These are phyloP conservation scores for Oophaga sylvatica DNA, from an alignment of 2,797 vertebrate species.

Conservation along the genomic window DNA sequence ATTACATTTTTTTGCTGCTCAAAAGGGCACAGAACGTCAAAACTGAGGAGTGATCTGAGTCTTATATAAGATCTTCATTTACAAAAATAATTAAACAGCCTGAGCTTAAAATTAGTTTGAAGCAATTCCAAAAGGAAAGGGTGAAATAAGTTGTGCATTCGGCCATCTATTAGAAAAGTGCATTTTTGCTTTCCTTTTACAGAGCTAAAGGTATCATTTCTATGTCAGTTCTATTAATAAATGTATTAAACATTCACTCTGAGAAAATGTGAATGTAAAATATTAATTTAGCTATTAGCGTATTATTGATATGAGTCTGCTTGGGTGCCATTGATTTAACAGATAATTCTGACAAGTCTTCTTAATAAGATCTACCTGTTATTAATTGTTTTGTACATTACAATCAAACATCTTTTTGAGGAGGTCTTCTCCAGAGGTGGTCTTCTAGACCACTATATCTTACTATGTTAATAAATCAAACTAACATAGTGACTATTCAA, in stretches of 20 bases:
- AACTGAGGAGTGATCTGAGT: too few species aligned
- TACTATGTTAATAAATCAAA: too few species aligned
- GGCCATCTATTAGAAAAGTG: slow-evolving; percentile 30
- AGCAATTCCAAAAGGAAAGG: slow-evolving; percentile 1
- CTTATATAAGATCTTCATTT: neutral
- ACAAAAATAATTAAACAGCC: neutral
- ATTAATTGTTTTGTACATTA: neutral
- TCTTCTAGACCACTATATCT: too few species aligned
- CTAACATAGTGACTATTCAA: too few species aligned
- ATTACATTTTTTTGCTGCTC: too few species aligned
- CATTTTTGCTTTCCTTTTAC: slow-evolving; percentile 1
- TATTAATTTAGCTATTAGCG: slow-evolving; percentile 46
- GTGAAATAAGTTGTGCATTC: neutral
- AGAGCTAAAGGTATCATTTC: slow-evolving; percentile 46
- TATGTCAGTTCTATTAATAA: slow-evolving; percentile 49
- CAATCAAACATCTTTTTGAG: neutral
- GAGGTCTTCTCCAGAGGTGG: too few species aligned
- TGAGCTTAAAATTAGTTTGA: neutral
- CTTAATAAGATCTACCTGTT: slow-evolving; percentile 12
- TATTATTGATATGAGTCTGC: neutral
- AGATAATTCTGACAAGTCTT: neutral
- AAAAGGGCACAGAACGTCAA: too few species aligned
- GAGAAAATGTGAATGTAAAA: slow-evolving; percentile 52
- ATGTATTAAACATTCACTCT: slow-evolving; percentile 36
- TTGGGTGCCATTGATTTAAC: slow-evolving; percentile 17